A percentile compares a stretch with the other conserved stretches of the same genome.
Evolutionary conservation across 2,113 vertebrate genomes (phyloP).

Genomic region (Vulpes vulpes): DNA sequence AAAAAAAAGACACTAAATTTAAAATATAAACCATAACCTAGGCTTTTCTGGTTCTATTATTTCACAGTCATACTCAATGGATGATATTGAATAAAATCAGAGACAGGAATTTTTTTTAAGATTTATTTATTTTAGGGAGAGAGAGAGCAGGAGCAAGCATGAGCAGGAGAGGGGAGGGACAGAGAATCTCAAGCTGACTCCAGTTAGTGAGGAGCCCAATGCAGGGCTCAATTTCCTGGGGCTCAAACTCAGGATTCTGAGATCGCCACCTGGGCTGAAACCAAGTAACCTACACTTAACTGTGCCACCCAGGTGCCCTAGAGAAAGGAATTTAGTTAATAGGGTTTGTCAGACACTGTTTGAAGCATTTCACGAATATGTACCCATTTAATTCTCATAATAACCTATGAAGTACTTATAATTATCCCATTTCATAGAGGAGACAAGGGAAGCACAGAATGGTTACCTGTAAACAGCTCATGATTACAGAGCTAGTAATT

Average conservation of each 20-base stretch:
- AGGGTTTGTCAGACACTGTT: background rate
- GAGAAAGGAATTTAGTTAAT: background rate
- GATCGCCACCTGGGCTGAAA: too few species aligned
- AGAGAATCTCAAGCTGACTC: background rate
- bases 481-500: background rate
- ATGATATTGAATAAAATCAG: constrained; percentile 14
- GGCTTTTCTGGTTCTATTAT: background rate
- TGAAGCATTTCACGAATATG: constrained; percentile 38
- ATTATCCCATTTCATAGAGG: background rate
- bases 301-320: background rate
- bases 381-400: background rate
- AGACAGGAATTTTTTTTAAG: background rate
- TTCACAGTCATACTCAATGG: background rate
- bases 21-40: background rate
- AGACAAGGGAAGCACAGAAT: background rate
- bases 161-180: background rate
- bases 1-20: background rate
- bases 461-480: background rate
- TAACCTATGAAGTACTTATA: background rate
- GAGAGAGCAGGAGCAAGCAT: background rate
- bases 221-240: background rate
- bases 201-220: background rate
- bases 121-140: background rate
- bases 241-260: background rate
- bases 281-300: background rate